phyloP scores from a whole-genome alignment of 1,140 invertebrate genomes.

The Drosophila kanapiae region DNA sequence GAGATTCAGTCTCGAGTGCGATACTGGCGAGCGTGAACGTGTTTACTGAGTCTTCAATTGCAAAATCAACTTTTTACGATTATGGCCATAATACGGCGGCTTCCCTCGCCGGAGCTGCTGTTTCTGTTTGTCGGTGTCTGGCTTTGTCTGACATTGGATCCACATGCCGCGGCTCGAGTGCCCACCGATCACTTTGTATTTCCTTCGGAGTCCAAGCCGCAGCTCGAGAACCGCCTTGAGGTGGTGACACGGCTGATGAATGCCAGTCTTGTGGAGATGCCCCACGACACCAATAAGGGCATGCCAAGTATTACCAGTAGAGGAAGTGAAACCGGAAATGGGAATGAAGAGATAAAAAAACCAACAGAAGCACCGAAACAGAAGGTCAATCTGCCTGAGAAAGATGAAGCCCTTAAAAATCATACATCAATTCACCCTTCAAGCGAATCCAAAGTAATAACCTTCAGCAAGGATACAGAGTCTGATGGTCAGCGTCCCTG shows the following conservation, averaged over 20 bases:
- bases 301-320: not conserved
- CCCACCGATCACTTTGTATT: constrained; percentile 24
- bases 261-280: not conserved
- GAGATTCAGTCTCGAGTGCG: constrained; percentile 45
- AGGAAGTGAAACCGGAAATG: constrained; percentile 6
- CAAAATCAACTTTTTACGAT: constrained; percentile 18
- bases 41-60: constrained; percentile 43
- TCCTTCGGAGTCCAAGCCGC: constrained; percentile 14
- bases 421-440: not conserved
- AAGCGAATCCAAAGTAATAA: constrained; percentile 21
- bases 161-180: constrained; percentile 3
- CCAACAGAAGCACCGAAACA: not conserved
- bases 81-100: constrained; percentile 42
- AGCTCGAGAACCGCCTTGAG: constrained; percentile 7
- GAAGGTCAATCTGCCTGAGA: not conserved
- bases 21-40: constrained; percentile 50
- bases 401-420: not conserved
- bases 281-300: not conserved
- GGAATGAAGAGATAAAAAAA: not conserved
- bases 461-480: constrained; percentile 5
- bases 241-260: constrained; percentile 7
- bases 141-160: constrained; percentile 26
- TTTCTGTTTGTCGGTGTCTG: constrained; percentile 25
- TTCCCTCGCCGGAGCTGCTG: constrained; percentile 17
- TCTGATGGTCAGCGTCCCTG: not conserved